Conservation (phyloP, 2,797 vertebrate species). For the Chaetodon trifasciatus region DNA sequence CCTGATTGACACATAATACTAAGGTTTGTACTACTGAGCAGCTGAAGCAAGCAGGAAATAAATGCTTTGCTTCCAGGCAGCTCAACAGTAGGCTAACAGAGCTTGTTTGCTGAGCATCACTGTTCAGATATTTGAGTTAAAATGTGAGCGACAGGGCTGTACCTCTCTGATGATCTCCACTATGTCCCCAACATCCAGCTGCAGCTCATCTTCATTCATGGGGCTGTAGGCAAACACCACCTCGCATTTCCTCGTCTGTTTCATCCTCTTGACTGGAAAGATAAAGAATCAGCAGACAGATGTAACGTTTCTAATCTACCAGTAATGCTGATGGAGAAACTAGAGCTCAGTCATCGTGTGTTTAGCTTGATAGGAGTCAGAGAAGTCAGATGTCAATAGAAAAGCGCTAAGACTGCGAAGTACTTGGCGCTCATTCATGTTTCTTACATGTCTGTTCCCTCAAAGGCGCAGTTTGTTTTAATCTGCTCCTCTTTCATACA, state of each 20-base stretch:
- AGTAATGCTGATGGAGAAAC: not conserved
- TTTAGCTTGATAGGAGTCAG: constrained; percentile 1
- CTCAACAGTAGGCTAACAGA: not conserved
- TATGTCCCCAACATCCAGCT: constrained; percentile 84
- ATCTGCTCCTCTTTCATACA: constrained; percentile 8
- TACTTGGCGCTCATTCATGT: constrained; percentile 1
- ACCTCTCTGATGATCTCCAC: constrained; percentile 90
- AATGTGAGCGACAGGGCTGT: constrained; percentile 10
- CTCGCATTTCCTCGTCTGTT: constrained; percentile 86
- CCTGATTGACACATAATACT: constrained; percentile 21
- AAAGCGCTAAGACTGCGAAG: constrained; percentile 15
- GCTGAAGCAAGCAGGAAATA: not conserved
- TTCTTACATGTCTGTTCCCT: constrained; percentile 10
- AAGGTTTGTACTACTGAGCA: not conserved
- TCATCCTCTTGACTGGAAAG: constrained; percentile 79
- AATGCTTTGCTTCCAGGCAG: not conserved
- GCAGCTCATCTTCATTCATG: constrained; percentile 85
- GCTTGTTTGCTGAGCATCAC: not conserved
- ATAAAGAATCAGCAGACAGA: constrained; percentile 35
- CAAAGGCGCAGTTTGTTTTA: constrained; percentile 28
- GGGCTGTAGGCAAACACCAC: constrained; percentile 84
- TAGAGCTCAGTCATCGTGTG: not conserved
- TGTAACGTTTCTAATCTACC: constrained; percentile 6
- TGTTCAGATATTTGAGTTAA: not conserved
- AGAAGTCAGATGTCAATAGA: constrained; percentile 24